Evolutionary conservation across 2,888 invertebrate species (phyloP).

Genomic region (Noctua janthina): DNA sequence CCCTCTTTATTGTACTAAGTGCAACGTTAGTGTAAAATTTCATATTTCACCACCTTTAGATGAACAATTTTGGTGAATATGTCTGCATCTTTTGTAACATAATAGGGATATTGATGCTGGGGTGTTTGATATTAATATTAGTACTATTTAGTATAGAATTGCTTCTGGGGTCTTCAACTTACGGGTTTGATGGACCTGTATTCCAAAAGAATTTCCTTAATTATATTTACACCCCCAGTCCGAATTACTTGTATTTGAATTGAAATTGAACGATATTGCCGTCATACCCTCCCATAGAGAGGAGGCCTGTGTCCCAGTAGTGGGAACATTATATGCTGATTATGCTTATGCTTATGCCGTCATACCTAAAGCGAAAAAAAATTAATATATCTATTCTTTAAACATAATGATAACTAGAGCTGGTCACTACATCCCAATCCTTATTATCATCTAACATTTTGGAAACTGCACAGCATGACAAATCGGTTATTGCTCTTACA

Average conservation of each 20-base stretch:
- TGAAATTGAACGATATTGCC: no score
- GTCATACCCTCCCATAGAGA: no score
- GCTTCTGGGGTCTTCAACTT: neutral
- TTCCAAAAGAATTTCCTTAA: neutral
- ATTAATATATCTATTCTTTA: no score
- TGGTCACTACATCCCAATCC: neutral
- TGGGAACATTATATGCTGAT: no score
- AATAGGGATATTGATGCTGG: conserved; percentile 19
- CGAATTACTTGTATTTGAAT: no score
- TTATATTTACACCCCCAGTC: neutral
- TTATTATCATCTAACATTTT: neutral
- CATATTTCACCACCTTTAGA: conserved; percentile 75
- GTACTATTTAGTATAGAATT: neutral
- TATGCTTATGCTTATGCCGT: no score
- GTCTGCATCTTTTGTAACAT: conserved; percentile 18
- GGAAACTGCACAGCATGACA: neutral
- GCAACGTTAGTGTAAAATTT: conserved; percentile 71
- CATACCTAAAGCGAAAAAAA: neutral
- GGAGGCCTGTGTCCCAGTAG: no score
- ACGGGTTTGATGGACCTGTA: no score
- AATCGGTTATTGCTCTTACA: neutral
- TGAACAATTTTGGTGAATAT: conserved; percentile 45
- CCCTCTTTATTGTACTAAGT: conserved; percentile 44
- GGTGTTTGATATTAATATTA: neutral
- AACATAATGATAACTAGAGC: no score